Base-by-base conservation (phyloP, 2,888 invertebrate species). In the Rhimphoctona megacephalus region DNA sequence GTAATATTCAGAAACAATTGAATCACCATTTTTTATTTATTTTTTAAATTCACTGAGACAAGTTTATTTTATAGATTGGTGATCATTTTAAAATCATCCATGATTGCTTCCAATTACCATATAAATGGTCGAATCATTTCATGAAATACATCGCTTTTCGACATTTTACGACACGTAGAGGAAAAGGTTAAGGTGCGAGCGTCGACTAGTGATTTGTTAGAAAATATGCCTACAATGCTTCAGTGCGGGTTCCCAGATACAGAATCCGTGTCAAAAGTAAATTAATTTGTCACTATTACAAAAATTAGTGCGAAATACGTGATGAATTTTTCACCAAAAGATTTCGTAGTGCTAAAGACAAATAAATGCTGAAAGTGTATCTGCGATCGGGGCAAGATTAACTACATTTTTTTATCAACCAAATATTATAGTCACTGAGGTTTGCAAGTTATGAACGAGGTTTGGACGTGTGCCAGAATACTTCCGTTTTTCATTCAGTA, bases 391-490 rank as follows among this genome's bases (percentile, higher is more conserved):
- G 30, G 46, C 46, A 70, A 61, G 25, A 22, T 39, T 52, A 2
- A 33, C n/a, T 67, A 36, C 19, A 49, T 78, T 74, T 85, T 85
- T 77, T 67, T 52, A 33, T 46, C 30, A 1, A n/a, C 14, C 19
- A 49, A 66, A 81, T 74, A 66, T 73, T 61, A 76, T n/a, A 39
- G 43, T 73, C 22, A 69, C 54, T 67, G 52, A 70, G 67, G 67
- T 39, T 39, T 49, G 7, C 57, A 46, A 43, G 69, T 74, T 76
- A 86, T 77, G 52, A 72, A 86, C 72, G 83, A 79, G 36, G 70
- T 80, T 86, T 88, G 87, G 84, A 81, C 61, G 49, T 36, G 46
- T 80, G 87, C 87, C 86, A 88, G 77, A 76, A 72, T 14, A 73
- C 36, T 36, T 57, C 14, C 61, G 70, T 81, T 77, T 88, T 80